Conservation (phyloP, 2,888 invertebrate genomes). For the Ormia ochracea region DNA sequence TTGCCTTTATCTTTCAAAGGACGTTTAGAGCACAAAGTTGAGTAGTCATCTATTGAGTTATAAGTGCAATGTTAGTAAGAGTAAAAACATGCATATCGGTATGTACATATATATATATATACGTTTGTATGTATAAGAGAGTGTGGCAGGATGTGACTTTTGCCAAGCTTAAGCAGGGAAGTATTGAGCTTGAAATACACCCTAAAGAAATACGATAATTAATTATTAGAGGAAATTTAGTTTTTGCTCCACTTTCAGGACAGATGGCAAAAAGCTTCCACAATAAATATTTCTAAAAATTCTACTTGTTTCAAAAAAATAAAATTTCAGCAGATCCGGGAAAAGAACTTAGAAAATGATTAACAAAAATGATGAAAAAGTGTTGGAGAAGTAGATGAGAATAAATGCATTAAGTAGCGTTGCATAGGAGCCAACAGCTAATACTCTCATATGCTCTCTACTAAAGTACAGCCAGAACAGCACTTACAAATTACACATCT, state of each 20-base stretch:
- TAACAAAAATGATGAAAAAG: neutral
- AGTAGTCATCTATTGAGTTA: constrained; percentile 34
- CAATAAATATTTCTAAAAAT: no score
- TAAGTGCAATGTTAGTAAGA: neutral
- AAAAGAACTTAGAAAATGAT: neutral
- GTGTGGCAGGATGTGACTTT: no score
- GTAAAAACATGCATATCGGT: no score
- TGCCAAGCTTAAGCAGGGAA: neutral
- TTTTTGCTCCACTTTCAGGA: neutral
- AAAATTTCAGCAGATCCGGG: no score
- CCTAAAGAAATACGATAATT: neutral
- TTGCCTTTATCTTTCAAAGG: constrained; percentile 28
- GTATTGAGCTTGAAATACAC: neutral
- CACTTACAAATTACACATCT: neutral
- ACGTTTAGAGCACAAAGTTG: constrained; percentile 45
- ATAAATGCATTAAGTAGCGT: neutral
- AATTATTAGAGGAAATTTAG: neutral
- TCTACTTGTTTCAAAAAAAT: no score
- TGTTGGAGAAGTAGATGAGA: neutral
- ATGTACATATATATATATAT: no score
- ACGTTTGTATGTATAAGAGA: no score
- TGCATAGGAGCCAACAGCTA: neutral
- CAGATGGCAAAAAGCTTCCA: no score
- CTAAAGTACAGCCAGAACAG: neutral
- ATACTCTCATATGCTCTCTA: no score